Base-by-base conservation (phyloP, 2,888 invertebrate species). In the Euzophera pinguis region DNA sequence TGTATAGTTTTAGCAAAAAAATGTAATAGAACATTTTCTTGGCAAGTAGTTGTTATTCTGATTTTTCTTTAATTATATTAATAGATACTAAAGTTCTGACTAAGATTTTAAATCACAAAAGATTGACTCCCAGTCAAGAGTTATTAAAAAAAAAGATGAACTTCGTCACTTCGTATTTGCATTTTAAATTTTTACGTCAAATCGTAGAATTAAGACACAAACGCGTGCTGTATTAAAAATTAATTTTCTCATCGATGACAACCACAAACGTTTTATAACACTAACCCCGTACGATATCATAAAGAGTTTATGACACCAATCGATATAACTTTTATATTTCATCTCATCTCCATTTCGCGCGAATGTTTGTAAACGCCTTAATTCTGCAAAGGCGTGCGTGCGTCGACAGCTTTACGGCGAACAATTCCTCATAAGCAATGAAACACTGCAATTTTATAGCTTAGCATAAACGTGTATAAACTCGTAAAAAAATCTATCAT, bases 341-440 rank as follows among this genome's bases (percentile, higher is more conserved):
- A 58, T 64, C 59, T 60, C 57, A 54, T 57, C 59, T 58, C 58
- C 62, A 64, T 60, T 58, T 51, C 55, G 39, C 37, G 67, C 60
- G 63, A 57, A 61, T 65, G 61, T 57, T 61, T 55, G 55, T 42
- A 49, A 43, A 53, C 34, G 43, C 38, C 39, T 35, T 61, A 67
- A 71, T 65, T 66, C 53, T 56, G 63, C 64, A 64, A 71, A 74
- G 69, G 61, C 61, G 62, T 60, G 59, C 55, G 59, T 62, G 60
- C 62, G 49, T 62, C 65, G 71, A 67, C 73, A 73, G 72, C 73
- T 74, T 74, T 72, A 75, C 65, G 62, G 65, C 53, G 72, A 73
- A 70, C 73, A 76, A 75, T 75, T 75, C 72, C 73, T 74, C 73
- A 73, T 73, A 71, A 74, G 73, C 69, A 72, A 74, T 73, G 76